These are phyloP conservation scores for Luperina testacea DNA, from an alignment of 2,888 invertebrate species.

Conservation along the genomic window DNA sequence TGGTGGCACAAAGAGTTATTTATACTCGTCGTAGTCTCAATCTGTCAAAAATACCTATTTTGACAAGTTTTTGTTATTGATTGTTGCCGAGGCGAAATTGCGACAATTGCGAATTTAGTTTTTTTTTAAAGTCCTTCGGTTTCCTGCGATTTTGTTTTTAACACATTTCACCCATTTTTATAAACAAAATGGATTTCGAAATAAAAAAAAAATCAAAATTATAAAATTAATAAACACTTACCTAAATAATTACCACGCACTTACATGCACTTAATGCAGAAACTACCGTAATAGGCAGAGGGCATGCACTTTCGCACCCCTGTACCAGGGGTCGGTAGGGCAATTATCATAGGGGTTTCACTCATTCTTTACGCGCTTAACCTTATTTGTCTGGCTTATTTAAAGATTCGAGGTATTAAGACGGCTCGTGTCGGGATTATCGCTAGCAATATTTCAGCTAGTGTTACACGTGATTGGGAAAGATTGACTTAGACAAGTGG, in stretches of 20 bases:
- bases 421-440: constrained; percentile 68
- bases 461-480: constrained; percentile 41
- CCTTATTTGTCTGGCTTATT: constrained; percentile 84
- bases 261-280: constrained; percentile 59
- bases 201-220: not conserved
- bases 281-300: constrained; percentile 71
- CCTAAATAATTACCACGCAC: constrained; percentile 22
- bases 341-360: constrained; percentile 79
- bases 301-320: constrained; percentile 65
- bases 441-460: constrained; percentile 55
- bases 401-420: constrained; percentile 71
- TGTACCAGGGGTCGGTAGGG: constrained; percentile 65
- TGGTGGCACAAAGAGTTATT: not conserved
- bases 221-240: not conserved
- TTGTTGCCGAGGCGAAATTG: not conserved
- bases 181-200: not conserved
- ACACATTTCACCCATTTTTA: no score
- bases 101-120: no score
- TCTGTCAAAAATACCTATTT: not conserved
- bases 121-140: not conserved
- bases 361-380: constrained; percentile 81
- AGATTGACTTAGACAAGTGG: constrained; percentile 34
- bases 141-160: not conserved
- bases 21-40: not conserved
- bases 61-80: not conserved